Percentiles rank a stretch among this genome's conserved stretches.
Conservation (phyloP, 2,113 vertebrate genomes). For the Calonectris borealis region DNA sequence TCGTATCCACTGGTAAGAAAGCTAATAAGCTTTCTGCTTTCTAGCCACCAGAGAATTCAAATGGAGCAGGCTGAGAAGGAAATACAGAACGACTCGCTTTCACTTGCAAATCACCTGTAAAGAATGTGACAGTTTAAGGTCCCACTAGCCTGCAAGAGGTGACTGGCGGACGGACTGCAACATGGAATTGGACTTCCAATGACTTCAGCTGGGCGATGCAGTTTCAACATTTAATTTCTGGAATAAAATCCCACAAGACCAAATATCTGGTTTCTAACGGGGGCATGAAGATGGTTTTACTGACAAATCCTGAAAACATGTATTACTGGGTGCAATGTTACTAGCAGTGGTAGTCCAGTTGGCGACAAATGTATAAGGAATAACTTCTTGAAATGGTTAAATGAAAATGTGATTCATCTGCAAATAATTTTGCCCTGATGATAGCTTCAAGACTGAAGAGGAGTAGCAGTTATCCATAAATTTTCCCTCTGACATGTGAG, state of each 20-base stretch:
- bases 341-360: neutral
- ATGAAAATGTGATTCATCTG: neutral
- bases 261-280: neutral
- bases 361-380: neutral
- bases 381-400: neutral
- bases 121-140: neutral
- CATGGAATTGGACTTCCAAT: neutral
- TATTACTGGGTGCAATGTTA: neutral
- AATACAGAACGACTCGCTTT: neutral
- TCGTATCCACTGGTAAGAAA: neutral
- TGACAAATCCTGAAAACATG: neutral
- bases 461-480: neutral
- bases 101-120: neutral
- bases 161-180: rapidly evolving
- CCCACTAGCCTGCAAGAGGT: neutral
- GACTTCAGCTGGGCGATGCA: neutral
- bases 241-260: neutral
- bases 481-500: neutral
- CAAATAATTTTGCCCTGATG: neutral
- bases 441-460: neutral
- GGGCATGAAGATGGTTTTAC: neutral
- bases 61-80: neutral
- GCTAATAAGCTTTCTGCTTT: neutral
- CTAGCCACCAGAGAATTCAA: neutral
- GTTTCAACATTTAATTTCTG: neutral